These are phyloP conservation scores for zebrafish (Danio rerio) DNA, from an alignment of 2,113 vertebrate genomes.

Conservation along the genomic window DNA sequence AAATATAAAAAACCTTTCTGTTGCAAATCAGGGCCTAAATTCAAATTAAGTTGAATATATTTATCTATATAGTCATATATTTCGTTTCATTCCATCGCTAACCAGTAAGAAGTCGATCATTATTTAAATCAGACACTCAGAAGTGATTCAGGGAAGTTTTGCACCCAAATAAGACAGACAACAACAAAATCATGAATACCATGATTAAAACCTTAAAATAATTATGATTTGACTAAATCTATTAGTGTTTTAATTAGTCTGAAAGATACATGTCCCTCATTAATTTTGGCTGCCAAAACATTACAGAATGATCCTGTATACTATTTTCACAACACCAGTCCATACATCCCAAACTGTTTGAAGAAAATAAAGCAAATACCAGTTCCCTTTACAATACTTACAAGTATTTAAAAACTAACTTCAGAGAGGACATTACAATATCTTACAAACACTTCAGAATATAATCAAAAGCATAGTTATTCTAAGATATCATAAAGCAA, in stretches of 20 bases:
- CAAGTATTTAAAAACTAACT: background rate
- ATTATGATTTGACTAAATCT: constrained; percentile 34
- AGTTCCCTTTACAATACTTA: constrained; percentile 27
- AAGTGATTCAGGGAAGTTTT: constrained; percentile 8
- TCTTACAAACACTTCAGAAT: constrained; percentile 11
- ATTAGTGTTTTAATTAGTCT: constrained; percentile 50
- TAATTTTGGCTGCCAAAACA: constrained; percentile 6
- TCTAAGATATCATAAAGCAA: constrained; percentile 27
- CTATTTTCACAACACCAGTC: background rate
- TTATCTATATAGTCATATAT: constrained; percentile 31
- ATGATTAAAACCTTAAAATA: constrained; percentile 5
- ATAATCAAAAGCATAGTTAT: constrained; percentile 18
- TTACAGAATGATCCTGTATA: constrained; percentile 11
- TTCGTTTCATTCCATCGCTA: constrained; percentile 48
- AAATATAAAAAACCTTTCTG: constrained; percentile 74
- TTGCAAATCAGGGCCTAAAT: constrained; percentile 60
- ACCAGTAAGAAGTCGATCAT: constrained; percentile 46
- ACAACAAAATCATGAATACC: constrained; percentile 37
- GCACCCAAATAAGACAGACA: constrained; percentile 32
- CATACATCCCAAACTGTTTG: constrained; percentile 1
- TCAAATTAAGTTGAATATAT: constrained; percentile 51
- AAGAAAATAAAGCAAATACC: background rate
- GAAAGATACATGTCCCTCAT: constrained; percentile 13
- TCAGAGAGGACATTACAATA: constrained; percentile 25
- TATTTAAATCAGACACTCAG: constrained; percentile 25